Conservation (phyloP, 2,797 vertebrate genomes). For the Gymnoscopelus braueri region DNA sequence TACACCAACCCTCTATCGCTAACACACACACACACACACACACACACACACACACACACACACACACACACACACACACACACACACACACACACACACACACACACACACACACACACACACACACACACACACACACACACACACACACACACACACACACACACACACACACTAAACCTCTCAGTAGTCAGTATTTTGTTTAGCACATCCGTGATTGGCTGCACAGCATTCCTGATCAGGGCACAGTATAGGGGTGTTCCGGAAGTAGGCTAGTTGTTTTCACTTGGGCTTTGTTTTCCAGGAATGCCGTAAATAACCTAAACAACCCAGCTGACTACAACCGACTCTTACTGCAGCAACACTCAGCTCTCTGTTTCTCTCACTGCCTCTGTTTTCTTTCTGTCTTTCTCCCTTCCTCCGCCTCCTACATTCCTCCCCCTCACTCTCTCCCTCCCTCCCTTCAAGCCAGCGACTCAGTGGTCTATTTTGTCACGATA, state of each 20-base stretch:
- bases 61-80: conserved; percentile 4
- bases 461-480: conserved; percentile 32
- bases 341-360: conserved; percentile 54
- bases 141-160: conserved; percentile 11
- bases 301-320: conserved; percentile 49
- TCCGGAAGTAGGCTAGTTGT: conserved; percentile 32
- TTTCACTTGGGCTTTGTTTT: conserved; percentile 56
- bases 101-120: conserved; percentile 15
- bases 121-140: conserved; percentile 13
- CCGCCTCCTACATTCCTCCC: conserved; percentile 23
- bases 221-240: conserved; percentile 33
- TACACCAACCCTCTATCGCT: background rate
- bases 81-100: conserved; percentile 16
- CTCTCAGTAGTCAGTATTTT: conserved; percentile 26
- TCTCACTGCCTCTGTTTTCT: conserved; percentile 1
- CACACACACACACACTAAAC: conserved; percentile 23
- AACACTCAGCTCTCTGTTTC: conserved; percentile 28
- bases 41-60: conserved; percentile 12
- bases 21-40: conserved; percentile 19
- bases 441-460: conserved; percentile 3
- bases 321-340: conserved; percentile 27
- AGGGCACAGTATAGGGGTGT: conserved; percentile 17
- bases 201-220: conserved; percentile 33
- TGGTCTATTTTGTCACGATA: conserved; percentile 45
- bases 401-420: conserved; percentile 7